Percentiles rank a stretch among this genome's conserved stretches.
Evolutionary conservation across 2,797 vertebrate species (phyloP).

Genomic region (Thunnus albacares): DNA sequence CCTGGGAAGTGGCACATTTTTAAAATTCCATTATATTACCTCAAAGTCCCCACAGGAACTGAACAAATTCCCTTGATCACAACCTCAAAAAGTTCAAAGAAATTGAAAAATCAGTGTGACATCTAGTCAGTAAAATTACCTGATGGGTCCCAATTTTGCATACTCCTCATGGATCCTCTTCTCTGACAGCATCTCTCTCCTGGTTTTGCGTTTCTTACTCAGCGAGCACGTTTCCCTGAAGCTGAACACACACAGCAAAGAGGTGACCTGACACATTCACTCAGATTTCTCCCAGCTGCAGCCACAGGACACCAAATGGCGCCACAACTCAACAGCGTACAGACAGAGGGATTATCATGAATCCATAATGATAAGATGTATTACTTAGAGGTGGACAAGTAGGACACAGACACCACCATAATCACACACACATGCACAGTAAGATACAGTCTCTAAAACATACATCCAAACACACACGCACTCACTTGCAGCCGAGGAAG

Average conservation of each 20-base stretch:
- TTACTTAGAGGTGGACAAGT: not conserved
- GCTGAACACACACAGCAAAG: constrained; percentile 77
- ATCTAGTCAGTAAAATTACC: constrained; percentile 67
- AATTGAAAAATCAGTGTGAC: too few species aligned
- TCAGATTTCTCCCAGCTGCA: not conserved
- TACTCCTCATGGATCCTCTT: constrained; percentile 96
- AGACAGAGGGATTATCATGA: constrained; percentile 53
- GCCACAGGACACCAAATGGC: constrained; percentile 1
- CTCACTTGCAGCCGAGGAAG: constrained; percentile 98
- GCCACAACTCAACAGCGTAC: not conserved
- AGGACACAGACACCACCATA: constrained; percentile 3
- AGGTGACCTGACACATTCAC: not conserved
- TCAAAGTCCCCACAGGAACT: not conserved
- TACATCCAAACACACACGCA: constrained; percentile 9
- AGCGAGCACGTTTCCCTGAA: constrained; percentile 97
- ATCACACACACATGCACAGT: constrained; percentile 20
- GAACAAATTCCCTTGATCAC: not conserved
- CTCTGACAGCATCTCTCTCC: constrained; percentile 94
- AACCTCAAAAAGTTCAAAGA: not conserved
- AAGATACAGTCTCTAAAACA: not conserved
- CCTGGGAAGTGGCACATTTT: too few species aligned
- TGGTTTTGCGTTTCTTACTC: constrained; percentile 97
- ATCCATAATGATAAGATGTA: constrained; percentile 53
- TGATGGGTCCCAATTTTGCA: constrained; percentile 93
- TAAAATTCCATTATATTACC: not conserved